phyloP scores from a whole-genome alignment of 2,888 invertebrate species.

The Molanna angustata region DNA sequence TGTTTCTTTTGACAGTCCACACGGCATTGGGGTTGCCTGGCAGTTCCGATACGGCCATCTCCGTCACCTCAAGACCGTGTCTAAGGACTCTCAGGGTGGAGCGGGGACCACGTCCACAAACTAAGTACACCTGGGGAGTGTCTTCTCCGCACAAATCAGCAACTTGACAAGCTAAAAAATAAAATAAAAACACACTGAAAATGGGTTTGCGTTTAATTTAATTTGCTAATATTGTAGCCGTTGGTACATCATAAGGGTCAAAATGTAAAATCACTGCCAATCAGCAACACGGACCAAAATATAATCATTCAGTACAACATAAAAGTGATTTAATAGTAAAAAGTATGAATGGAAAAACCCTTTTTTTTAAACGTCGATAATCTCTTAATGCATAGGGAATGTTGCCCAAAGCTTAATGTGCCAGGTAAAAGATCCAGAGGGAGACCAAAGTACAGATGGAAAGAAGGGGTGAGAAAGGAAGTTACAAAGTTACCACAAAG shows the following conservation, averaged over 20 bases:
- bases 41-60: constrained; percentile 99
- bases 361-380: too few relatives aligned
- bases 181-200: neutral
- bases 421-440: too few relatives aligned
- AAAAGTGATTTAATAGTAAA: too few relatives aligned
- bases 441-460: too few relatives aligned
- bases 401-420: too few relatives aligned
- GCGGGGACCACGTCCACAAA: constrained; percentile 94
- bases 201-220: neutral
- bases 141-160: constrained; percentile 97
- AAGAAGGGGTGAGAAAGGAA: too few relatives aligned
- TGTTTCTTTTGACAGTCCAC: constrained; percentile 96
- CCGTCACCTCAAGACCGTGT: constrained; percentile 97
- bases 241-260: constrained; percentile 33
- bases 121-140: constrained; percentile 95
- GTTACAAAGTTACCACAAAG: too few relatives aligned
- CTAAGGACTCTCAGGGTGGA: constrained; percentile 90
- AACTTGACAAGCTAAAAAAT: constrained; percentile 84
- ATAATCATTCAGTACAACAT: constrained; percentile 55
- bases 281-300: constrained; percentile 57
- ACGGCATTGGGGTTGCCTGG: constrained; percentile 99
- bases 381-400: too few relatives aligned
- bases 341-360: too few relatives aligned
- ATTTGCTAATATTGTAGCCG: too few relatives aligned
- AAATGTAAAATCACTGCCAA: constrained; percentile 44